phyloP scores from a whole-genome alignment of 2,888 invertebrate species.

The Hirtodrosophila duncani region DNA sequence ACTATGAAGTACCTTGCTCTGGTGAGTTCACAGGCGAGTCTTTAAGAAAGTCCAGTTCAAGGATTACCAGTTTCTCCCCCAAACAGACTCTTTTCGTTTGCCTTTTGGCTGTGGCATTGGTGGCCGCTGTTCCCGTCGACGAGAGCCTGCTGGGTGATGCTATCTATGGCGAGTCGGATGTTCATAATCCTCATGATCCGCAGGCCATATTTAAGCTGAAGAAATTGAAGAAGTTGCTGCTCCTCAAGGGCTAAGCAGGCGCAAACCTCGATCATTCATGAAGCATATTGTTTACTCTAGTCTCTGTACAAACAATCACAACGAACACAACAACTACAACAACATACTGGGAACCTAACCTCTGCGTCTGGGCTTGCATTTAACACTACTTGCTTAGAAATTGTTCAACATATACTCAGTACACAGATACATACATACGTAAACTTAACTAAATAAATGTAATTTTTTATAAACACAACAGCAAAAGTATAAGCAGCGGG shows the following conservation, averaged over 20 bases:
- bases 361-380: conserved; percentile 13
- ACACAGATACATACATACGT: conserved; percentile 17
- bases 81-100: conserved; percentile 73
- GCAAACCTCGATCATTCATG: too few relatives aligned
- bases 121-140: conserved; percentile 74
- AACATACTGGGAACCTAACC: conserved; percentile 21
- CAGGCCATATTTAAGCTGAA: conserved; percentile 76
- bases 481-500: neutral
- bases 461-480: conserved; percentile 9
- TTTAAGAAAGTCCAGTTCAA: neutral
- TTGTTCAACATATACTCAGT: conserved; percentile 6
- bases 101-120: conserved; percentile 67
- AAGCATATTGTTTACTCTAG: conserved; percentile 45
- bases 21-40: conserved; percentile 43
- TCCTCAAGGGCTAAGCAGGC: conserved; percentile 72
- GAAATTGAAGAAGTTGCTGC: conserved; percentile 76
- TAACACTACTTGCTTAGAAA: conserved; percentile 19
- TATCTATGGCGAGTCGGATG: conserved; percentile 62
- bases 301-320: conserved; percentile 22
- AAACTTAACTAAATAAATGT: conserved; percentile 40
- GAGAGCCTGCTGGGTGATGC: conserved; percentile 70
- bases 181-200: conserved; percentile 72
- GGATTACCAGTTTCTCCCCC: conserved; percentile 10
- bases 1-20: conserved; percentile 70
- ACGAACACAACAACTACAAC: neutral